Evolutionary conservation across 1,140 invertebrate species (phyloP).

Genomic region (Laupala kohalensis): DNA sequence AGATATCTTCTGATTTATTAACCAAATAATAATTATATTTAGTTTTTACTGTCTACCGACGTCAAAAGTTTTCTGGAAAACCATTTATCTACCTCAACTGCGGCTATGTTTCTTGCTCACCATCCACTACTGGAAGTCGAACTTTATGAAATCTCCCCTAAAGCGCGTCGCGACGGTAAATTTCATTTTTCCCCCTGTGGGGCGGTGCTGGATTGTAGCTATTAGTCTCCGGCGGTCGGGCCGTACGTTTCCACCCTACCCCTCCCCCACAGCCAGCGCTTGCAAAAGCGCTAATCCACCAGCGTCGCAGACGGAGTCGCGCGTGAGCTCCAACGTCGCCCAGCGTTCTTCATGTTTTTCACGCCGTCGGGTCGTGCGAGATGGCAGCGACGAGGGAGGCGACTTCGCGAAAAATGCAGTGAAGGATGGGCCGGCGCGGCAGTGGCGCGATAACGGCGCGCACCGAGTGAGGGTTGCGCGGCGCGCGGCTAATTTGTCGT

Average conservation of each 20-base stretch:
- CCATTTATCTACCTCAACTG: too few relatives aligned
- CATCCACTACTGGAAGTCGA: too few relatives aligned
- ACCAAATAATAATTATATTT: too few relatives aligned
- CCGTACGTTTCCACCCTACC: not conserved
- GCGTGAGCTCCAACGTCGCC: not conserved
- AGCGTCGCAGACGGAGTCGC: not conserved
- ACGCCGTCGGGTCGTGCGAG: not conserved
- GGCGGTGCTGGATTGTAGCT: not conserved
- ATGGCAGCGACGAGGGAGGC: too few relatives aligned
- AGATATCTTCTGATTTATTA: too few relatives aligned
- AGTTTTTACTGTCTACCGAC: too few relatives aligned
- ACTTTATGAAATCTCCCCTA: not conserved
- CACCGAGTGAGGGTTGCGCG: not conserved
- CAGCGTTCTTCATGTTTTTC: not conserved
- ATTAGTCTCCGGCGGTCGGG: not conserved
- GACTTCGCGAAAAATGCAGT: not conserved
- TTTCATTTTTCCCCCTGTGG: not conserved
- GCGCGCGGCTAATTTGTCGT: not conserved
- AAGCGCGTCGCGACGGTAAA: not conserved
- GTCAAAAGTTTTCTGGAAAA: too few relatives aligned
- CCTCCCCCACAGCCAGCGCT: too few relatives aligned
- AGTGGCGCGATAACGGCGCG: not conserved
- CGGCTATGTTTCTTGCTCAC: too few relatives aligned
- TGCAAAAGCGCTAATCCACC: not conserved
- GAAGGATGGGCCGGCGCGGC: not conserved